Evolutionary conservation across 2,797 vertebrate genomes (phyloP).

Genomic region (Sebastes cheni): DNA sequence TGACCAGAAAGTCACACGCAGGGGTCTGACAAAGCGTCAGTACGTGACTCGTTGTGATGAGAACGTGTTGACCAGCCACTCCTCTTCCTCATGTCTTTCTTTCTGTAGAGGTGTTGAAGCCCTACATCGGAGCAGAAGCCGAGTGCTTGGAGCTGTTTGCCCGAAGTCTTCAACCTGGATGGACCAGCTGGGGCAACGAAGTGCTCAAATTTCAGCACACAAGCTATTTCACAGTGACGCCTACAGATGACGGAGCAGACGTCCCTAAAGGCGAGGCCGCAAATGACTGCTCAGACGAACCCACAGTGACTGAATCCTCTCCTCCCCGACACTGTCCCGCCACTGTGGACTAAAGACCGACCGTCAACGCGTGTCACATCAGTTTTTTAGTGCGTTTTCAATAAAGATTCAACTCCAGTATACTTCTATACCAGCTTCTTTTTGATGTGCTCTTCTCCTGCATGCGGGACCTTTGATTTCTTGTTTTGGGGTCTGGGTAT

Average conservation of each 20-base stretch:
- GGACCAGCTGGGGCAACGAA: conserved; percentile 99
- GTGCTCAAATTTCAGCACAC: conserved; percentile 94
- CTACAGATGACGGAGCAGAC: conserved; percentile 19
- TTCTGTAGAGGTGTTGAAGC: conserved; percentile 87
- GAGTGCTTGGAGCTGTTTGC: conserved; percentile 94
- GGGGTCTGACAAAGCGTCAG: no score
- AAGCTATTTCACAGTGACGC: conserved; percentile 83
- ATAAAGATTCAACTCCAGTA: conserved; percentile 21
- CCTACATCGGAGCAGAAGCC: conserved; percentile 81
- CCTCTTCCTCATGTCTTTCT: neutral
- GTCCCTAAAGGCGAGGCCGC: neutral
- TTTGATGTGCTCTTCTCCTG: conserved; percentile 60
- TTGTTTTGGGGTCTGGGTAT: conserved; percentile 24
- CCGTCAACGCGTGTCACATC: neutral
- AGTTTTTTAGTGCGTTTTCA: conserved; percentile 44
- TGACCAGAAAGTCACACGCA: no score
- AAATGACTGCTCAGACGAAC: neutral
- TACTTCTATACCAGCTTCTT: conserved; percentile 22
- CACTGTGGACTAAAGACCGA: neutral
- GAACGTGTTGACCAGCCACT: no score
- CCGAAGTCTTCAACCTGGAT: conserved; percentile 91
- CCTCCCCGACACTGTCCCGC: neutral
- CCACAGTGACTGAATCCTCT: neutral
- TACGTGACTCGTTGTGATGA: no score
- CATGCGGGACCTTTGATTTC: conserved; percentile 54